Percentiles rank a stretch among this genome's conserved stretches.
phyloP scores from a whole-genome alignment of 92 coral and sea anemone species.

The Galaxea fascicularis region DNA sequence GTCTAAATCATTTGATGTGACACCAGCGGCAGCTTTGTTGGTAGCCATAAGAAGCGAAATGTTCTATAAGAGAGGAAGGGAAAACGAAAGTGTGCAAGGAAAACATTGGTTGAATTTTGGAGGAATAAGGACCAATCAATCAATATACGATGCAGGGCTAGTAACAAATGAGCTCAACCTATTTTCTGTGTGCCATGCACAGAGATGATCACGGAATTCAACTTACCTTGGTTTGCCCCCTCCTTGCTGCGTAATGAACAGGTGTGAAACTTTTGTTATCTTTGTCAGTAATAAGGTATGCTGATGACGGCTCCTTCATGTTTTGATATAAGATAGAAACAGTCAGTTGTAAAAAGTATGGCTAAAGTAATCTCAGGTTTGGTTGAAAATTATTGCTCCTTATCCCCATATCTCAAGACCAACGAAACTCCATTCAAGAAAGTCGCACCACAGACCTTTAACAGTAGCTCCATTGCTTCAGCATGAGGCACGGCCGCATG shows the following conservation, averaged over 20 bases:
- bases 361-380: no score
- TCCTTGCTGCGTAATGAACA: slow-evolving; percentile 81
- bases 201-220: neutral
- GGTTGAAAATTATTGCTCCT: no score
- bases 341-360: no score
- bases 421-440: no score
- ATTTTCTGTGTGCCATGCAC: neutral
- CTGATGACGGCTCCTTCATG: slow-evolving; percentile 69
- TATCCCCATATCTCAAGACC: no score
- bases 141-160: no score
- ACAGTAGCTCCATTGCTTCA: slow-evolving; percentile 51
- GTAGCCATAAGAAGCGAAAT: slow-evolving; percentile 67
- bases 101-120: neutral
- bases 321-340: neutral
- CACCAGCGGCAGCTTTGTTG: slow-evolving; percentile 79
- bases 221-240: slow-evolving; percentile 70
- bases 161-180: neutral
- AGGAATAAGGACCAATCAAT: neutral
- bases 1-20: slow-evolving; percentile 77
- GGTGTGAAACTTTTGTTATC: slow-evolving; percentile 80
- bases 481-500: slow-evolving; percentile 65
- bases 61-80: slow-evolving; percentile 23
- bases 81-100: neutral
- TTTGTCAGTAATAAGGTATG: slow-evolving; percentile 68
- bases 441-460: slow-evolving; percentile 33